Evolutionary conservation across 2,797 vertebrate species (phyloP).

Genomic region (Phrynocephalus guinanensis): DNA sequence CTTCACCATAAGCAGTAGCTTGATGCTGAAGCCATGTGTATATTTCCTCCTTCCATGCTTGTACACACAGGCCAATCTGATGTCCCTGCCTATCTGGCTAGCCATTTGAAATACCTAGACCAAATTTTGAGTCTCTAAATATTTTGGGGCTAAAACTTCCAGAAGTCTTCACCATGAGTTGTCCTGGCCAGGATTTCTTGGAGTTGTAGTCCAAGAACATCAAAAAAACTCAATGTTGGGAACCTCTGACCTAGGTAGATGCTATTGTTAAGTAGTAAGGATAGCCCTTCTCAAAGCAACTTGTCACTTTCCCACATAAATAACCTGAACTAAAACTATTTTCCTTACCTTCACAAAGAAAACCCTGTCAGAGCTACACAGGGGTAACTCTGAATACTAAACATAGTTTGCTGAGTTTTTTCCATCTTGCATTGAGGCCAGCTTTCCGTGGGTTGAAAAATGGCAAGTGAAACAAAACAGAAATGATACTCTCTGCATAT

Average conservation of each 20-base stretch:
- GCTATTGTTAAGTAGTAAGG: too few relatives aligned
- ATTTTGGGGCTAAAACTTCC: not conserved
- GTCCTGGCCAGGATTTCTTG: too few relatives aligned
- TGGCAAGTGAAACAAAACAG: slow-evolving; percentile 34
- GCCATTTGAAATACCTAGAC: not conserved
- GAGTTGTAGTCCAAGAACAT: too few relatives aligned
- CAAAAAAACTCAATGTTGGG: too few relatives aligned
- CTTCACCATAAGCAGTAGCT: not conserved
- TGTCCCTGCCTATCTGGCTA: not conserved
- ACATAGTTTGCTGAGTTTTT: not conserved
- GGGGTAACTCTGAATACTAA: not conserved
- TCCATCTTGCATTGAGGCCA: not conserved
- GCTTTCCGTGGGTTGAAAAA: not conserved
- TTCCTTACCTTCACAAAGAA: not conserved
- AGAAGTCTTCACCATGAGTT: too few relatives aligned
- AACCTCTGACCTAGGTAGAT: too few relatives aligned
- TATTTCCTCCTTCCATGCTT: not conserved
- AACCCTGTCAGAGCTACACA: not conserved
- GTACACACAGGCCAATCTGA: not conserved
- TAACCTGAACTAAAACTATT: not conserved
- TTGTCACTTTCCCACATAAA: not conserved
- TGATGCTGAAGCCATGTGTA: not conserved
- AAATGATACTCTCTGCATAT: not conserved
- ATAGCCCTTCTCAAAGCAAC: not conserved
- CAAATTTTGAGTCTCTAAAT: not conserved